Evolutionary conservation across 2,113 vertebrate genomes (phyloP).

Genomic region (Nymphicus hollandicus): DNA sequence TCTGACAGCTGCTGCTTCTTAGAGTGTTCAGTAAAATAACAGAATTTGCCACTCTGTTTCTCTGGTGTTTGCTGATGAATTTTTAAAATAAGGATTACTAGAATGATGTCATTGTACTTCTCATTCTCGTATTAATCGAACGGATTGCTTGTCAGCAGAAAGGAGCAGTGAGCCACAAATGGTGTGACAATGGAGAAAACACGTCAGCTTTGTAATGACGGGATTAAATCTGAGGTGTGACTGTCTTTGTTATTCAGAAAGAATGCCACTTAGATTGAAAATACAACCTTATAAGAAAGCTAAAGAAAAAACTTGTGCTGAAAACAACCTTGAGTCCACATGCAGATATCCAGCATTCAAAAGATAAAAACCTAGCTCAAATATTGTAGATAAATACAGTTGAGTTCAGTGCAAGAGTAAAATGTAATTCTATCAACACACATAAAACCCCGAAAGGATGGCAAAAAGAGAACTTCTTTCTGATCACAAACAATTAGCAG

Average conservation of each 20-base stretch:
- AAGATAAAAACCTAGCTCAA: background rate
- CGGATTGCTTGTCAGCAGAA: background rate
- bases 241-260: background rate
- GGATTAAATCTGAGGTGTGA: background rate
- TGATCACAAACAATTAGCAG: slow-evolving; percentile 1
- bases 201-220: background rate
- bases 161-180: background rate
- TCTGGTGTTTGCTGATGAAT: background rate
- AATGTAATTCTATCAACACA: background rate
- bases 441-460: rapidly evolving
- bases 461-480: background rate
- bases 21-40: background rate
- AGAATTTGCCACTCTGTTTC: background rate
- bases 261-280: background rate
- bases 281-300: background rate
- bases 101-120: background rate
- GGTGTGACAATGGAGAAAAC: background rate
- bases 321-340: background rate
- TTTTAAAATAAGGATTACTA: background rate
- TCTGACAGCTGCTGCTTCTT: background rate
- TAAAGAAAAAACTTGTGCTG: background rate
- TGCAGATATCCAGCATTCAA: background rate
- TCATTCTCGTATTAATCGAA: background rate
- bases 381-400: background rate
- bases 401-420: background rate